Evolutionary conservation across 1,140 invertebrate genomes (phyloP), one percentile per base, ranked within the genome.

Genomic region (Sinella curviseta): DNA sequence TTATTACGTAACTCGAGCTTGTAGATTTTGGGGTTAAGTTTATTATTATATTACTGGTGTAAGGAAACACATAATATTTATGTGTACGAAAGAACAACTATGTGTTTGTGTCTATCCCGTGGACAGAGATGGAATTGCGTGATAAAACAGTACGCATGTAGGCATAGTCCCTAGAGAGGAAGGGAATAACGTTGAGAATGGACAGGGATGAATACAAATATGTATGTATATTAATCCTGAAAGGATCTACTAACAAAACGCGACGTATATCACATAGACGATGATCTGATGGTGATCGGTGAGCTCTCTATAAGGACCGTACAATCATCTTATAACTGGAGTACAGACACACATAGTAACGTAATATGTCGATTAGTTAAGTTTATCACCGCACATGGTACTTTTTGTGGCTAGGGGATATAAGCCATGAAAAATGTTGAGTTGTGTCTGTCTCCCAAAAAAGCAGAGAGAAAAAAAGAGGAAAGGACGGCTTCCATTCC

Each of bases 371-470:
- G 55, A 60, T 60, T 60, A 60, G 8, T 60, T 60, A n/a, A n/a
- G n/a, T n/a, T n/a, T n/a, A n/a, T n/a, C n/a, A 26, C 55, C 55
- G 55, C 55, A 60, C 55, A 60, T 60, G 55, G 55, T n/a, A 26
- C 24, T 60, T 60, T 60, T 14, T 60, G 55, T 60, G 55, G 55
- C 55, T 60, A 24, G 24, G 24, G 55, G 55, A 60, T 60, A 24
- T 60, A 60, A 60, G 14, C 55, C 55, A 60, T 60, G 55, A 60
- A 60, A 60, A 60, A 60, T 60, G 55, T 60, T 8, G 55, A 60
- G 55, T 60, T 60, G 8, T 26, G 8, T 60, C 24, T 60, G 12
- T 60, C 55, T 60, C 55, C 24, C 55, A 48, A 48, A 48, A 48
- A 17, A 48, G 17, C 39, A 48, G 39, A 48, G 39, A 48, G 39